phyloP scores from a whole-genome alignment of 2,113 vertebrate genomes.

The Ammodytes marinus region DNA sequence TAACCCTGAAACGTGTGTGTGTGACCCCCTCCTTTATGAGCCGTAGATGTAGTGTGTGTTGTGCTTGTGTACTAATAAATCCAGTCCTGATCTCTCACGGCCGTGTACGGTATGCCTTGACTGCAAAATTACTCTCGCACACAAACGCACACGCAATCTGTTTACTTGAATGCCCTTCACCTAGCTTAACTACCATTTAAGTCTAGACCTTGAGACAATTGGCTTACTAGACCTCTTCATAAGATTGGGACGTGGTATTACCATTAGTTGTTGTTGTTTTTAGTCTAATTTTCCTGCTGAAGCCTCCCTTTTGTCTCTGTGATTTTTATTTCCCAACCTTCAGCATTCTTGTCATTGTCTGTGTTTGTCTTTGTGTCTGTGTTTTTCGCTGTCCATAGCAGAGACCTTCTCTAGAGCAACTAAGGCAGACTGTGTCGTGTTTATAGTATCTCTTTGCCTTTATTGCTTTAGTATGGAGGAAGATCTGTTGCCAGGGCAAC shows the following conservation, averaged over 20 bases:
- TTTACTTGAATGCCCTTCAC: conserved; percentile 51
- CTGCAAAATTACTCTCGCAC: conserved; percentile 14
- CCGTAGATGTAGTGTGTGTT: conserved; percentile 41
- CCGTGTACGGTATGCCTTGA: conserved; percentile 15
- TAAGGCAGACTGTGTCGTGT: conserved; percentile 69
- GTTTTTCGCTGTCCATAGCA: conserved; percentile 61
- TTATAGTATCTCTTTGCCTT: conserved; percentile 78
- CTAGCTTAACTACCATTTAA: conserved; percentile 46
- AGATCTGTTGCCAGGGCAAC: conserved; percentile 83
- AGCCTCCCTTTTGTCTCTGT: conserved; percentile 36
- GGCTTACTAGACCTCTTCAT: conserved; percentile 35
- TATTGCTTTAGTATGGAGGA: conserved; percentile 79
- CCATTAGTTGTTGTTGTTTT: conserved; percentile 19
- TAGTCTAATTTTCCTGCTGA: conserved; percentile 13
- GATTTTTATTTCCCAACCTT: conserved; percentile 52
- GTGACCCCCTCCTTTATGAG: conserved; percentile 30
- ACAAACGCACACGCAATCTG: conserved; percentile 8
- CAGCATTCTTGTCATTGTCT: conserved; percentile 50
- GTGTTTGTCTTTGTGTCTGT: conserved; percentile 70
- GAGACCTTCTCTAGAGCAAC: conserved; percentile 65
- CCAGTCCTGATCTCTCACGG: conserved; percentile 42
- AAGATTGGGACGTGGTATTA: conserved; percentile 41
- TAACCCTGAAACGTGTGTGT: conserved; percentile 45
- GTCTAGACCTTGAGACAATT: conserved; percentile 62
- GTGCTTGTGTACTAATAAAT: conserved; percentile 42